Percentiles rank a stretch among this genome's conserved stretches.
phyloP scores from a whole-genome alignment of 2,113 vertebrate species.

The Herpetotheres cachinnans region DNA sequence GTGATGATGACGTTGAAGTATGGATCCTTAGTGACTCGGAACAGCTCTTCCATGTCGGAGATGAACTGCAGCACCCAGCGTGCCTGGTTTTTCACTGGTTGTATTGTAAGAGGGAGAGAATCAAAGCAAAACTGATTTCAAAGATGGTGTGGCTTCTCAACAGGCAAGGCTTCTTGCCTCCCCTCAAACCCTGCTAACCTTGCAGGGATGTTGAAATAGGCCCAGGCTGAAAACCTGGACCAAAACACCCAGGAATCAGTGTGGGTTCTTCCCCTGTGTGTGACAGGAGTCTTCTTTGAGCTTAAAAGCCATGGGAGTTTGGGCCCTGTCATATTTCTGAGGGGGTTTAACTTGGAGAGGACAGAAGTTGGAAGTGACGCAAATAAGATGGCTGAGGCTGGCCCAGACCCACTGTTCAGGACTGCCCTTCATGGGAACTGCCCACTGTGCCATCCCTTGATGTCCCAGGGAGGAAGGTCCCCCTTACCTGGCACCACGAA shows the following conservation, averaged over 20 bases:
- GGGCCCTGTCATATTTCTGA: neutral
- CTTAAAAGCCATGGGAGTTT: neutral
- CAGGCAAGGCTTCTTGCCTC: neutral
- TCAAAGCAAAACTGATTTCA: slow-evolving; percentile 1
- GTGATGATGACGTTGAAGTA: slow-evolving; percentile 88
- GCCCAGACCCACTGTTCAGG: neutral
- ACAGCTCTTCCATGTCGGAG: slow-evolving; percentile 86
- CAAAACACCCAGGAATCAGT: neutral
- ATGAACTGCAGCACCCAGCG: slow-evolving; percentile 95
- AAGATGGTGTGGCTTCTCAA: neutral
- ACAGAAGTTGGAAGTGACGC: neutral
- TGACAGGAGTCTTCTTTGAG: neutral
- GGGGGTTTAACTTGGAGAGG: neutral
- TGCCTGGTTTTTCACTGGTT: slow-evolving; percentile 95
- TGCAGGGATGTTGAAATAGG: neutral
- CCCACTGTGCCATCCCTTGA: accelerated
- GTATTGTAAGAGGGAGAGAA: neutral
- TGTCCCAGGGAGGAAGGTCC: neutral
- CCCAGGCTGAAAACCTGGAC: neutral
- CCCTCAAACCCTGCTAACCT: neutral
- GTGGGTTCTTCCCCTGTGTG: neutral
- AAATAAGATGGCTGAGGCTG: neutral
- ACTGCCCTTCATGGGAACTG: accelerated
- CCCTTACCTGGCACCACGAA: slow-evolving; percentile 88
- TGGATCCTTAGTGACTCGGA: slow-evolving; percentile 75